A percentile compares a stretch with the other conserved stretches of the same genome.
Evolutionary conservation across 2,797 vertebrate genomes (phyloP).

Genomic region (Cuniculus paca): DNA sequence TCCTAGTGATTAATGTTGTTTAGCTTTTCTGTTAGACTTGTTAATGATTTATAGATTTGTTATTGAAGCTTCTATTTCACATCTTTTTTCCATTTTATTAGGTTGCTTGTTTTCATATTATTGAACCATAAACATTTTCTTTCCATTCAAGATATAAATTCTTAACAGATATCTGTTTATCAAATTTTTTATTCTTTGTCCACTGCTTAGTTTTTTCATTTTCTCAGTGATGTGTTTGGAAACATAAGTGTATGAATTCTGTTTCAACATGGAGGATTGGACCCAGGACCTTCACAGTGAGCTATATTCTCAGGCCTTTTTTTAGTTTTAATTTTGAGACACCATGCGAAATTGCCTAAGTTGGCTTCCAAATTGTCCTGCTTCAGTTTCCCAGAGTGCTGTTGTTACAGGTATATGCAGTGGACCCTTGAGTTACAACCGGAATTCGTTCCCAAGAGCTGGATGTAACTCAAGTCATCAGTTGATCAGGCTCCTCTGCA

Average conservation of each 20-base stretch:
- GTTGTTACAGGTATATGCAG: background rate
- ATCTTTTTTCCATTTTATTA: background rate
- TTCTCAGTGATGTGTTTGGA: background rate
- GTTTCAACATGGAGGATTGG: background rate
- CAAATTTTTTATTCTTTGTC: background rate
- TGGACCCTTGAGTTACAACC: background rate
- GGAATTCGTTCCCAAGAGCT: background rate
- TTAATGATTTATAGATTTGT: background rate
- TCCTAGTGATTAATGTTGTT: background rate
- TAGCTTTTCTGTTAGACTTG: background rate
- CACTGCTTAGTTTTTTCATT: background rate
- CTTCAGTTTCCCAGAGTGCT: background rate
- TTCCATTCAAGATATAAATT: background rate
- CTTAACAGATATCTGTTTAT: background rate
- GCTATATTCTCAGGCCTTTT: background rate
- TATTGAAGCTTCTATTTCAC: background rate
- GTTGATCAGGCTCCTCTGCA: too few species aligned
- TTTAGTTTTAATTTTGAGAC: background rate
- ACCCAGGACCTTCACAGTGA: background rate
- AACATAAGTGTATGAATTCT: background rate
- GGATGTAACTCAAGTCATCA: background rate
- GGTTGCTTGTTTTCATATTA: background rate
- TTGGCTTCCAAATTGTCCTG: background rate
- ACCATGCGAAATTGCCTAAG: background rate
- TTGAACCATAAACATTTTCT: background rate